Conservation (phyloP, 2,888 invertebrate species). For the Sabatieria punctata region DNA sequence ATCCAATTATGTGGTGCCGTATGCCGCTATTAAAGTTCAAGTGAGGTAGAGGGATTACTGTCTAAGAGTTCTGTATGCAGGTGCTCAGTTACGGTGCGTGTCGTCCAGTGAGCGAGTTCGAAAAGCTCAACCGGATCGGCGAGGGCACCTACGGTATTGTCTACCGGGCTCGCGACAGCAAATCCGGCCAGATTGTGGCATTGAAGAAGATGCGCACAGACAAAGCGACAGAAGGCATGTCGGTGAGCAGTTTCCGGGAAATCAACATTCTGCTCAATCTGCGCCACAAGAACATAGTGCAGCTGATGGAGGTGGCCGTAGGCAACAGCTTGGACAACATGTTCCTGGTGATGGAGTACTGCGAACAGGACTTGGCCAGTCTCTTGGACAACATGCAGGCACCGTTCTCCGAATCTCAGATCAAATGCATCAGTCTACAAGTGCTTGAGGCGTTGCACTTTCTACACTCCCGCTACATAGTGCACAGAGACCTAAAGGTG, state of each 20-base stretch:
- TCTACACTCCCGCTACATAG: slow-evolving; percentile 75
- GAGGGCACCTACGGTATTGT: slow-evolving; percentile 95
- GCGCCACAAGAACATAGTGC: slow-evolving; percentile 87
- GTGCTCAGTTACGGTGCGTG: slow-evolving; percentile 41
- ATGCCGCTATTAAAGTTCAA: too few species aligned
- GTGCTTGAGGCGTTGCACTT: slow-evolving; percentile 74
- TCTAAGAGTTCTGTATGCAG: too few species aligned
- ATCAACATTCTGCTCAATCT: slow-evolving; percentile 68
- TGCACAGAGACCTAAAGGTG: slow-evolving; percentile 85
- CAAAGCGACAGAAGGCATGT: slow-evolving; percentile 78
- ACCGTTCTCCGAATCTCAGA: slow-evolving; percentile 86
- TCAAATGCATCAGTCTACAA: slow-evolving; percentile 88
- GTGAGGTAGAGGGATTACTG: too few species aligned
- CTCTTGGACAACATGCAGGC: slow-evolving; percentile 85
- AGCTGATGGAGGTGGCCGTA: slow-evolving; percentile 78
- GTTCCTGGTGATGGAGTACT: slow-evolving; percentile 95
- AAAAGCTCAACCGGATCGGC: slow-evolving; percentile 85
- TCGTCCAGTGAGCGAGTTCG: slow-evolving; percentile 84
- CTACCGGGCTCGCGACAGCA: slow-evolving; percentile 75
- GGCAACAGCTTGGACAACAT: slow-evolving; percentile 47
- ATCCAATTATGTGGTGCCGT: too few species aligned
- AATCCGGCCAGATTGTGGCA: slow-evolving; percentile 47
- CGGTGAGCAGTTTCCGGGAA: slow-evolving; percentile 78
- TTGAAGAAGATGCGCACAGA: slow-evolving; percentile 67
- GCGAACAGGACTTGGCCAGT: slow-evolving; percentile 91